Evolutionary conservation across 2,888 invertebrate species (phyloP), one percentile per base, ranked within the genome.

Genomic region (Empis livida): DNA sequence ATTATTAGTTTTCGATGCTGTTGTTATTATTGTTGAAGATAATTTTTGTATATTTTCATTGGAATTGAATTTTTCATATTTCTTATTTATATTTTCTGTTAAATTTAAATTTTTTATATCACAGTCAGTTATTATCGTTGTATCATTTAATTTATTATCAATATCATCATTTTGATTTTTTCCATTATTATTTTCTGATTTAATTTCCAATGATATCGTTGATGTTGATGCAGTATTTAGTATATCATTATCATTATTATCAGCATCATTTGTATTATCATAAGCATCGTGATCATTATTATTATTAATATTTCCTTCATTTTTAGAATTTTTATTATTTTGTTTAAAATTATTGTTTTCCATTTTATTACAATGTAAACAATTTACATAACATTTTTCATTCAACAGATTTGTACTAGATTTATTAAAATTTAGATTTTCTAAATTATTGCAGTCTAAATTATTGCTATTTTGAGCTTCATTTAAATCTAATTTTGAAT

Each of bases 101-200:
- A 35, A 42, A 20, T 30, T n/a, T 40, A 30, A 27, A n/a, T 37
- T 41, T 20, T 27, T 45, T 41, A 23, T 48, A 44, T 49, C 47
- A 49, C 46, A 47, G 45, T 35, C 37, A 14, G 30, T 44, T 31
- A 16, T 48, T 42, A 16, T 8, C 10, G 35, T 47, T 43, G 38
- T 51, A 47, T 48, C 48, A 51, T 49, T 52, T 50, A 40, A 48
- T 42, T 51, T 49, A 46, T 35, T 43, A 43, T 49, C 38, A 39
- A 11, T 44, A 23, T 41, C 23, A 17, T 38, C 40, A 41, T 41
- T 37, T 9, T 30, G 2, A 38, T 4, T 27, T 3, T 15, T 5
- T 20, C 13, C 48, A 43, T 50, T 37, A 20, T 46, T 41, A 30
- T 42, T 31, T 9, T 42, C 15, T 11, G 31, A 10, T 13, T 46